These are phyloP conservation scores for Spondyliosoma cantharus DNA, from an alignment of 2,797 vertebrate species.

Conservation along the genomic window DNA sequence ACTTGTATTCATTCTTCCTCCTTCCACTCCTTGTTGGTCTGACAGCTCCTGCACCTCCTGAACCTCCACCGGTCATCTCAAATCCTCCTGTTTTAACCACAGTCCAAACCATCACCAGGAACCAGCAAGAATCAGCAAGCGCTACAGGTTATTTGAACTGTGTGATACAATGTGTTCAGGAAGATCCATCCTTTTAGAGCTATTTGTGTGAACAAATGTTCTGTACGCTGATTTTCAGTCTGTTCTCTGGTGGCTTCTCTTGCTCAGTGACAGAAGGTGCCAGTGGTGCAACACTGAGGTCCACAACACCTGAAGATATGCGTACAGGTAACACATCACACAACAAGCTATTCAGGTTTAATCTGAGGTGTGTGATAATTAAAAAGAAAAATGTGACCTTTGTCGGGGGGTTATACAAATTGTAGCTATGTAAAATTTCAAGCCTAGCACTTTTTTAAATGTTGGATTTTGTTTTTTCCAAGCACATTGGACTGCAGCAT, in stretches of 20 bases:
- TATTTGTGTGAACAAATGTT: background rate
- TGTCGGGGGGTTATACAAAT: too few species aligned
- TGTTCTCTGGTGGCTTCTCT: slow-evolving; percentile 1
- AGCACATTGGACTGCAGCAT: too few species aligned
- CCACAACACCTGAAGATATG: background rate
- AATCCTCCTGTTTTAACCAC: background rate
- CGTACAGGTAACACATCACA: background rate
- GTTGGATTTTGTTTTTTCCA: too few species aligned
- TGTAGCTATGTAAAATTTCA: too few species aligned
- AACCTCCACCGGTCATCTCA: background rate
- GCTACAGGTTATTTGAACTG: background rate
- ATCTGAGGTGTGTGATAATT: background rate
- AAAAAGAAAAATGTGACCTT: background rate
- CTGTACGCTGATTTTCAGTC: background rate
- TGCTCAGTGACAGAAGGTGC: background rate
- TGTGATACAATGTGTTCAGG: background rate
- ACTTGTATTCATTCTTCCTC: background rate
- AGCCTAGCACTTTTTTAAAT: too few species aligned
- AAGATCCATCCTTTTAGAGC: background rate
- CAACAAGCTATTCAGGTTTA: background rate
- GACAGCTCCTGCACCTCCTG: background rate
- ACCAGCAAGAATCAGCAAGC: background rate
- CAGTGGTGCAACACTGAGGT: background rate
- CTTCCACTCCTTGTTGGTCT: background rate
- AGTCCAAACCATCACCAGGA: background rate